phyloP scores from a whole-genome alignment of 2,888 invertebrate species.

The Drosophila rubida region DNA sequence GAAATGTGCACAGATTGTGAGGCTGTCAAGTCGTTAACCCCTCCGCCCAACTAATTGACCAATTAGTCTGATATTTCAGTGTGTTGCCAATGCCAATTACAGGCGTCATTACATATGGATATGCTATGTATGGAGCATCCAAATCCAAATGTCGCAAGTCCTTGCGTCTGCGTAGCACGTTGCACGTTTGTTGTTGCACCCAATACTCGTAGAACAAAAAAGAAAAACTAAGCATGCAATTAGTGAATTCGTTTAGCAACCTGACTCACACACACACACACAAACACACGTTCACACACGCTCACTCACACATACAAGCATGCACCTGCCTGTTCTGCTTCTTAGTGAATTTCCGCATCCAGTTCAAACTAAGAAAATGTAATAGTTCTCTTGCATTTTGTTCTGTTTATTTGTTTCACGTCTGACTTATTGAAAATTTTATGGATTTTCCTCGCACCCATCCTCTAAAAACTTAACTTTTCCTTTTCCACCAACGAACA shows the following conservation, averaged over 20 bases:
- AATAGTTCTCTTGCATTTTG: slow-evolving; percentile 6
- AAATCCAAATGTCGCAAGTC: slow-evolving; percentile 5
- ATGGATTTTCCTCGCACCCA: slow-evolving; percentile 27
- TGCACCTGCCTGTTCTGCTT: slow-evolving; percentile 53
- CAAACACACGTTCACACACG: slow-evolving; percentile 20
- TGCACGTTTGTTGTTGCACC: slow-evolving; percentile 36
- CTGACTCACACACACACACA: not conserved
- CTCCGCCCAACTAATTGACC: slow-evolving; percentile 41
- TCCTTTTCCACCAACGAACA: slow-evolving; percentile 21
- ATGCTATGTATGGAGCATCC: not conserved
- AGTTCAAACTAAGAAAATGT: slow-evolving; percentile 17
- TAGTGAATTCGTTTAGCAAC: slow-evolving; percentile 38
- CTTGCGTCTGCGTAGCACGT: slow-evolving; percentile 19
- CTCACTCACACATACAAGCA: slow-evolving; percentile 30
- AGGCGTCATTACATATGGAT: not conserved
- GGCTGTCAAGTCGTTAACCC: not conserved
- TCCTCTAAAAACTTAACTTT: slow-evolving; percentile 11
- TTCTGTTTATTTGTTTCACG: slow-evolving; percentile 9
- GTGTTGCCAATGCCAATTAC: slow-evolving; percentile 56
- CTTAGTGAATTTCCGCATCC: slow-evolving; percentile 42
- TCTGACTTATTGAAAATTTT: slow-evolving; percentile 8
- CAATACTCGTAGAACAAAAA: not conserved
- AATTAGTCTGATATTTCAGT: slow-evolving; percentile 56
- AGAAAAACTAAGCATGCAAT: slow-evolving; percentile 48
- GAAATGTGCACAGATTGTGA: slow-evolving; percentile 50